A percentile compares a stretch with the other conserved stretches of the same genome.
Conservation (phyloP, 2,888 invertebrate genomes). For the Drosophila maculinotata region DNA sequence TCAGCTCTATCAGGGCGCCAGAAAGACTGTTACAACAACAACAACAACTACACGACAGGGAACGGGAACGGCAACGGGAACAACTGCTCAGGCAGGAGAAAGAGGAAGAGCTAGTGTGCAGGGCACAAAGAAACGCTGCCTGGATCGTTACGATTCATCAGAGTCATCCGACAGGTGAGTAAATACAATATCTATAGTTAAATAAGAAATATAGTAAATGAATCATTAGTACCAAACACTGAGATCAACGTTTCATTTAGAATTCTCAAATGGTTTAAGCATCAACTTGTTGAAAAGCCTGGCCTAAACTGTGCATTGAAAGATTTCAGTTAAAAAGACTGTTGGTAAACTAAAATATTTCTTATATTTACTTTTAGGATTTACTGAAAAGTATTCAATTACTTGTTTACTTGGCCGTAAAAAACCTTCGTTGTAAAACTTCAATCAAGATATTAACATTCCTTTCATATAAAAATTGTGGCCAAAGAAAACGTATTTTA, state of each 20-base stretch:
- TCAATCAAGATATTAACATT: neutral
- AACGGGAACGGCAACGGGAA: slow-evolving; percentile 20
- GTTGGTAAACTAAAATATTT: too few relatives aligned
- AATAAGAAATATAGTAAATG: neutral
- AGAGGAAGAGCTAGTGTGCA: slow-evolving; percentile 86
- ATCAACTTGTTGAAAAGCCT: too few relatives aligned
- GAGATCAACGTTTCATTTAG: too few relatives aligned
- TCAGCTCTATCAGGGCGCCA: slow-evolving; percentile 73
- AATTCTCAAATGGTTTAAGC: too few relatives aligned
- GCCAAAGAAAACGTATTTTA: too few relatives aligned
- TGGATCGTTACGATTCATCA: slow-evolving; percentile 96
- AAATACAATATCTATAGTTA: slow-evolving; percentile 10
- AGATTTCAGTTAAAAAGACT: too few relatives aligned
- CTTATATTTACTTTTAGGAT: too few relatives aligned
- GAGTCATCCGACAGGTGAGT: slow-evolving; percentile 96
- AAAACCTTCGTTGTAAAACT: neutral
- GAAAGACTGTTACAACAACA: slow-evolving; percentile 54
- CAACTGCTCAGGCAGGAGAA: slow-evolving; percentile 86
- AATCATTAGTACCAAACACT: too few relatives aligned
- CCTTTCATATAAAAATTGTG: neutral
- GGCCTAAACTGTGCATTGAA: too few relatives aligned
- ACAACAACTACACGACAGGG: slow-evolving; percentile 15
- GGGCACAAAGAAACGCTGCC: slow-evolving; percentile 90
- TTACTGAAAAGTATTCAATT: too few relatives aligned
- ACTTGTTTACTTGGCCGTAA: neutral